These are phyloP conservation scores for Chrysodeixis includens DNA, from an alignment of 2,888 invertebrate genomes.

Conservation along the genomic window DNA sequence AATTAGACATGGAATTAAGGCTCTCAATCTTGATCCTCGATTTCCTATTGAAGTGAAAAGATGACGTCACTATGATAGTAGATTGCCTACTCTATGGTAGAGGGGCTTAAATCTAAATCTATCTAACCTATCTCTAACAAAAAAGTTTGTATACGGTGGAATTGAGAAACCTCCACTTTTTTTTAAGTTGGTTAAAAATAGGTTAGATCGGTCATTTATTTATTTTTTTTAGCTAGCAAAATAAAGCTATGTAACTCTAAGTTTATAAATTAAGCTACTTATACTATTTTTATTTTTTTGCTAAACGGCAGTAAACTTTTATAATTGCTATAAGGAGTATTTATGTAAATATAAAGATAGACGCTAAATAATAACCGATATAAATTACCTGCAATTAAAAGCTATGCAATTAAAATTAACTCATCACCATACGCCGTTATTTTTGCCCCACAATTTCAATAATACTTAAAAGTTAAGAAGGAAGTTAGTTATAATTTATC, in stretches of 20 bases:
- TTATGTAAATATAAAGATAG: background rate
- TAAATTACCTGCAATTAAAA: background rate
- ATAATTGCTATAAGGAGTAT: background rate
- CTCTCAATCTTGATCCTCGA: slow-evolving; percentile 38
- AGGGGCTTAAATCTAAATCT: background rate
- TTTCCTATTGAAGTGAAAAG: slow-evolving; percentile 5
- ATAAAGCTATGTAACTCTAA: too few species aligned
- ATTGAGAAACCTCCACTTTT: too few species aligned
- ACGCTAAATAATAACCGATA: background rate
- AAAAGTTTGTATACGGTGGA: too few species aligned
- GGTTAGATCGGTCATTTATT: too few species aligned
- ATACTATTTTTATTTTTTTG: too few species aligned
- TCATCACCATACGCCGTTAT: background rate
- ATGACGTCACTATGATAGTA: slow-evolving; percentile 2
- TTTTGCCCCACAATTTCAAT: background rate
- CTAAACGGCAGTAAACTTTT: background rate
- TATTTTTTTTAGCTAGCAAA: too few species aligned
- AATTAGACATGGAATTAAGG: slow-evolving; percentile 43
- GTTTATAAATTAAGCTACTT: too few species aligned
- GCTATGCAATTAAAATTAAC: background rate
- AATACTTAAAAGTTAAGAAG: slow-evolving; percentile 38
- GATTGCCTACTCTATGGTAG: background rate
- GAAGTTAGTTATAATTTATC: slow-evolving; percentile 68
- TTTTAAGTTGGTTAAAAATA: too few species aligned
- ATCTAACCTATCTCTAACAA: too few species aligned